Conservation (phyloP, 1,140 invertebrate genomes). For the Ceratina calcarata region DNA sequence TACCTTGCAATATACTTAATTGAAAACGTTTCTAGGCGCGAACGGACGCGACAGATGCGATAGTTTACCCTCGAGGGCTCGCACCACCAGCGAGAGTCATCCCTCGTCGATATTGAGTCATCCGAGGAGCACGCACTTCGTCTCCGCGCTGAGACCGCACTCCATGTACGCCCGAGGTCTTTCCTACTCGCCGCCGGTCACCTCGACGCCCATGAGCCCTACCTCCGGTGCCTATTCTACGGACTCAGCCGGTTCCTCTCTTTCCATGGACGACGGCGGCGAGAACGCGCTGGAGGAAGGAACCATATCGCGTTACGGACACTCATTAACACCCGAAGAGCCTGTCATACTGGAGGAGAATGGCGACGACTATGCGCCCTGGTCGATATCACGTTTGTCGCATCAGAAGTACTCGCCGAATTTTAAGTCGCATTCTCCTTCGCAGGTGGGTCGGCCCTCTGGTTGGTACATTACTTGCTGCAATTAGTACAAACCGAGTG, state of each 20-base stretch:
- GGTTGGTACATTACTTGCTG: not conserved
- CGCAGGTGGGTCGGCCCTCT: conserved; percentile 73
- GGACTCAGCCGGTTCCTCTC: conserved; percentile 86
- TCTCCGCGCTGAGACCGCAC: conserved; percentile 79
- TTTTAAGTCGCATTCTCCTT: conserved; percentile 80
- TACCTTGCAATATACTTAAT: conserved; percentile 2
- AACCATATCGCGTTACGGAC: conserved; percentile 77
- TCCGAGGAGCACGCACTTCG: conserved; percentile 69
- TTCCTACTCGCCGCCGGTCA: conserved; percentile 84
- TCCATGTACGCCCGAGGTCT: conserved; percentile 82
- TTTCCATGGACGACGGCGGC: conserved; percentile 85
- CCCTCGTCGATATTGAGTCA: conserved; percentile 70
- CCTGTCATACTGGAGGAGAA: conserved; percentile 84
- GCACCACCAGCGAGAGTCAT: conserved; percentile 83
- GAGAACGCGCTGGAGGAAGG: conserved; percentile 74
- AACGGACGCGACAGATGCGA: conserved; percentile 87
- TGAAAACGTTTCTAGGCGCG: conserved; percentile 71
- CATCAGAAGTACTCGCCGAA: conserved; percentile 80
- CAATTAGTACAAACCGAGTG: not conserved
- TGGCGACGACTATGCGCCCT: conserved; percentile 81
- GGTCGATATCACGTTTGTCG: conserved; percentile 71
- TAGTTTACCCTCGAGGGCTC: conserved; percentile 87
- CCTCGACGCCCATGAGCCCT: conserved; percentile 83
- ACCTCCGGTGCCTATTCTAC: conserved; percentile 83
- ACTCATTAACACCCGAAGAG: conserved; percentile 85